Conservation (phyloP, 2,888 invertebrate genomes). For the Lasioglossum morio region DNA sequence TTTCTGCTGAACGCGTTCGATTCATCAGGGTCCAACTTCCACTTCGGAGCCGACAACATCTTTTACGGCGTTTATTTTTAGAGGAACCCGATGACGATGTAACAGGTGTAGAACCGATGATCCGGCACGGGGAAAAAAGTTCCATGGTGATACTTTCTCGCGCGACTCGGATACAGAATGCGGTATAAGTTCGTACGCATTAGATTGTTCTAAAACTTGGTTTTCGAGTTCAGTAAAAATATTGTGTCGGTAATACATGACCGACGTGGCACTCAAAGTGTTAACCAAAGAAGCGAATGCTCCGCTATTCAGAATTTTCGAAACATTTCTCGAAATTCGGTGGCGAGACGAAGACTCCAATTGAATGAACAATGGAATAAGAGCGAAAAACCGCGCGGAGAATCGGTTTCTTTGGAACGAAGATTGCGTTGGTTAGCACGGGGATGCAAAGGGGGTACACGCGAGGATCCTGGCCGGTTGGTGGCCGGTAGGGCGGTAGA, state of each 20-base stretch:
- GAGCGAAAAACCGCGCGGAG: background rate
- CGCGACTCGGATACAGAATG: background rate
- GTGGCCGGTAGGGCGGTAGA: slow-evolving; percentile 32
- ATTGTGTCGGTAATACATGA: background rate
- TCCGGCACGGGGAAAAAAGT: background rate
- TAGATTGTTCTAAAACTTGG: background rate
- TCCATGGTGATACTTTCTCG: background rate
- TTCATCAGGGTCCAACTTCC: background rate
- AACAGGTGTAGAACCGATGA: background rate
- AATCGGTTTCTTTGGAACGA: slow-evolving; percentile 11
- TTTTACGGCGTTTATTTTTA: slow-evolving; percentile 11
- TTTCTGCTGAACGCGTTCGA: background rate
- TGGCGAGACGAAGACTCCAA: background rate
- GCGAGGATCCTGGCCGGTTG: slow-evolving; percentile 16
- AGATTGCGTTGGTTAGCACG: slow-evolving; percentile 40
- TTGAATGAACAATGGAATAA: background rate
- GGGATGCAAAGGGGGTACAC: slow-evolving; percentile 37
- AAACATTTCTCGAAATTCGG: background rate
- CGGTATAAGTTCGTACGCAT: background rate
- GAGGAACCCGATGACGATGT: background rate
- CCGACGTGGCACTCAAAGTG: background rate
- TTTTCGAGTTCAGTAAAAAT: background rate
- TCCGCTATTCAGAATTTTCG: background rate
- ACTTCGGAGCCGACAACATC: background rate
- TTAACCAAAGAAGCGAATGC: background rate